Base-by-base conservation (phyloP, 1,140 invertebrate species). In the Philotrypesis tridentata region DNA sequence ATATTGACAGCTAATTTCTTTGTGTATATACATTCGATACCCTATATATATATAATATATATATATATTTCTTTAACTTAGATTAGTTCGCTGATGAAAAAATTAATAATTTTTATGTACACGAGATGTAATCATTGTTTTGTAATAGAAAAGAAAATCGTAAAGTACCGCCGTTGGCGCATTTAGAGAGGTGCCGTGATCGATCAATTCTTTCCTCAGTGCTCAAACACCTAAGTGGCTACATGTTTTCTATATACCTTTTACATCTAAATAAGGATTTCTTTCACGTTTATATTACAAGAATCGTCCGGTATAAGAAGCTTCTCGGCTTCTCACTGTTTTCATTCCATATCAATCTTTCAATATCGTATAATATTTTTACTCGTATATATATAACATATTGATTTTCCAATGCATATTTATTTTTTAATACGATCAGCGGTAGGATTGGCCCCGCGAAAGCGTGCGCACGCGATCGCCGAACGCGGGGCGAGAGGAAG, bases 371-470 rank as follows among this genome's bases (percentile, higher is more conserved):
- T 60, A 74, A 74, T 74, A 55, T 74, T 27, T 74, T 60, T 74
- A 74, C 29, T 55, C 17, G 25, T 74, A 17, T 60, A 60, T 73
- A 48, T 60, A 60, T 74, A 74, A 60, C 48, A 60, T 74, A 60
- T 55, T 55, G 27, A 31, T 60, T 55, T 74, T 9, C 60, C 40
- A 55, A 74, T 74, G 43, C 60, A 72, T 43, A 48, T 31, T 8
- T 33, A 37, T n/a, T 37, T 55, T 74, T 74, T 55, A 74, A 74
- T 74, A 74, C 72, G 27, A 74, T 74, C 72, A 74, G 72, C 72
- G 72, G 72, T 74, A 74, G 72, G 72, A 74, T 74, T 74, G 43
- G 72, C 72, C 72, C 43, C 43, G 43, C 72, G 43, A 73, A 23
- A 25, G 40, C 71, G 40, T 21, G 40, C n/a, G 40, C 40, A 27